Conservation (phyloP, 23 tunicate species). For the Phallusia fumigata region DNA sequence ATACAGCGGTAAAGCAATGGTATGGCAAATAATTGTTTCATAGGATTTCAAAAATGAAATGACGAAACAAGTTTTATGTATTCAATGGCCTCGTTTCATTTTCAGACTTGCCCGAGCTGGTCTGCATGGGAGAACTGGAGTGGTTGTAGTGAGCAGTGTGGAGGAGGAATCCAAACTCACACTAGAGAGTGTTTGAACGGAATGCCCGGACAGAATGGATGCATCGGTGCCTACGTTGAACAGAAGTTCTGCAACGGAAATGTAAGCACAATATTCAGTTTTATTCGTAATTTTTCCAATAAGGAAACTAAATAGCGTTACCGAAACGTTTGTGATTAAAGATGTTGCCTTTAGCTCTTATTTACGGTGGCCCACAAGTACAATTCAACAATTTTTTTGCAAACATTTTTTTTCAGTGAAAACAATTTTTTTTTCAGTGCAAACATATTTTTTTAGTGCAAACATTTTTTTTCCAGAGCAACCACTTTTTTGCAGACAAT, state of each 20-base stretch:
- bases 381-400: too few species aligned
- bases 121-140: constrained; percentile 55
- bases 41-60: too few species aligned
- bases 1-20: too few species aligned
- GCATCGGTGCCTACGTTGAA: constrained; percentile 42
- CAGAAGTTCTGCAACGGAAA: constrained; percentile 56
- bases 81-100: neutral
- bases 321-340: neutral
- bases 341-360: too few species aligned
- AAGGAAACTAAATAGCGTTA: neutral
- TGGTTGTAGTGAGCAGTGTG: constrained; percentile 57
- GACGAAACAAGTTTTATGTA: too few species aligned
- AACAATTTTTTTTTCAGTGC: too few species aligned
- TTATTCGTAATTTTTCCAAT: neutral
- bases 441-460: too few species aligned
- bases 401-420: too few species aligned
- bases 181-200: constrained; percentile 63
- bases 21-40: too few species aligned
- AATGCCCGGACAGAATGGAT: constrained; percentile 39
- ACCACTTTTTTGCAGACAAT: too few species aligned
- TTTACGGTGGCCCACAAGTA: too few species aligned
- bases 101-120: constrained; percentile 67
- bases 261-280: constrained; percentile 1
- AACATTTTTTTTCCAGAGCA: too few species aligned
- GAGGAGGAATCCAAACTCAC: constrained; percentile 53